Base-by-base conservation (phyloP, 1,140 invertebrate species). In the Planococcus citri region DNA sequence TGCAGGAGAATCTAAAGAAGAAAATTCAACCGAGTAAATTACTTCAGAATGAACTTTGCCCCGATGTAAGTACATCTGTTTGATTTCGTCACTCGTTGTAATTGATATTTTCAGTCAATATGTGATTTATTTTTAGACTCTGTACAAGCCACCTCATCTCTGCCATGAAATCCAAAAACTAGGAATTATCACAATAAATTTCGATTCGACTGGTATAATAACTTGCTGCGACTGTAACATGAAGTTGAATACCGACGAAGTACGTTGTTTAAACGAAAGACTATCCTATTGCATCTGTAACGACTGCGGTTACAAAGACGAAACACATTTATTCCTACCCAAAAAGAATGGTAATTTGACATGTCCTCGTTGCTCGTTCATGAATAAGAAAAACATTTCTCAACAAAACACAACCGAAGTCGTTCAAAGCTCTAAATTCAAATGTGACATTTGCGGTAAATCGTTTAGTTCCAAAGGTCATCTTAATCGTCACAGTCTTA, bases 401-500 rank as follows among this genome's bases (percentile, higher is more conserved):
- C 10, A 51, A 17, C 41, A 20, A 20, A 51, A 51, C 17, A n/a
- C 41, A 9, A 51, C 41, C 2, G 17, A 51, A 3, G 17, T 17
- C n/a, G 41, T 51, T 3, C 12, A 17, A 51, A 20, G 17, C 17
- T 14, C 10, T 3, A 51, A 51, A 51, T 27, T 41, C 69, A 60
- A n/a, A 27, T 51, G 41, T 20, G 67, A 68, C 27, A n/a, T 27
- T 21, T 68, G 67, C n/a, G 27, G 27, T n/a, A 68, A 68, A 68
- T 29, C n/a, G 21, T 70, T 70, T 70, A 10, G n/a, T 37, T 58
- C 24, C 17, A 61, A 58, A 64, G 57, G 69, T 61, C 57, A 70
- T 29, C 69, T 27, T 14, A 58, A 61, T n/a, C 27, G 57, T 20
- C 85, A 86, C 76, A 81, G 84, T 75, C 79, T 84, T 22, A 82